Evolutionary conservation across 1,140 invertebrate species (phyloP).

Genomic region (Helicoverpa armigera): DNA sequence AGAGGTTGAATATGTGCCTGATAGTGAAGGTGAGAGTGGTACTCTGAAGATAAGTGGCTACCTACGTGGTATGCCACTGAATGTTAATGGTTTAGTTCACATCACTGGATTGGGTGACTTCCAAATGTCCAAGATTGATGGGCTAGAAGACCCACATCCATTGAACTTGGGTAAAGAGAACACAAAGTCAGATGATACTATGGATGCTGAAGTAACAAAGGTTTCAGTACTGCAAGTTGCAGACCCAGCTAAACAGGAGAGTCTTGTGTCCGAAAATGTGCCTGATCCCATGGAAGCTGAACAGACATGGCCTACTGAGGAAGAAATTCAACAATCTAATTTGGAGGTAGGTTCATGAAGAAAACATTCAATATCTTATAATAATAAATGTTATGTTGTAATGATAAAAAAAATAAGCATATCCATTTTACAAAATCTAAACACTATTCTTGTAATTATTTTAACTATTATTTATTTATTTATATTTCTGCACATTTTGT

Average conservation of each 20-base stretch:
- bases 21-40: conserved; percentile 88
- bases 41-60: conserved; percentile 95
- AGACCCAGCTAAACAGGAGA: conserved; percentile 91
- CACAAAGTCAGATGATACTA: conserved; percentile 65
- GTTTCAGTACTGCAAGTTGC: conserved; percentile 88
- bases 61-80: conserved; percentile 92
- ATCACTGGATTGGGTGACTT: conserved; percentile 97
- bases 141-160: conserved; percentile 91
- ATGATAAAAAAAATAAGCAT: too few relatives aligned
- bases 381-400: too few relatives aligned
- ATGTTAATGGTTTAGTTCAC: conserved; percentile 96
- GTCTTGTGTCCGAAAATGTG: conserved; percentile 92
- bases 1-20: conserved; percentile 89
- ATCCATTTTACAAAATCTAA: too few relatives aligned
- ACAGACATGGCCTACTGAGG: conserved; percentile 98
- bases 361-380: too few relatives aligned
- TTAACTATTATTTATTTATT: too few relatives aligned
- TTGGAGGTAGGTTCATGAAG: conserved; percentile 82
- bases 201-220: conserved; percentile 76
- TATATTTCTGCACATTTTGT: too few relatives aligned
- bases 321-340: conserved; percentile 93
- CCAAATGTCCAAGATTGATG: conserved; percentile 95
- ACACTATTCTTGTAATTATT: too few relatives aligned
- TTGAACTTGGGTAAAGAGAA: conserved; percentile 87
- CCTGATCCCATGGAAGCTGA: conserved; percentile 97